Conservation (phyloP, 2,113 vertebrate species). For the Bungarus multicinctus region DNA sequence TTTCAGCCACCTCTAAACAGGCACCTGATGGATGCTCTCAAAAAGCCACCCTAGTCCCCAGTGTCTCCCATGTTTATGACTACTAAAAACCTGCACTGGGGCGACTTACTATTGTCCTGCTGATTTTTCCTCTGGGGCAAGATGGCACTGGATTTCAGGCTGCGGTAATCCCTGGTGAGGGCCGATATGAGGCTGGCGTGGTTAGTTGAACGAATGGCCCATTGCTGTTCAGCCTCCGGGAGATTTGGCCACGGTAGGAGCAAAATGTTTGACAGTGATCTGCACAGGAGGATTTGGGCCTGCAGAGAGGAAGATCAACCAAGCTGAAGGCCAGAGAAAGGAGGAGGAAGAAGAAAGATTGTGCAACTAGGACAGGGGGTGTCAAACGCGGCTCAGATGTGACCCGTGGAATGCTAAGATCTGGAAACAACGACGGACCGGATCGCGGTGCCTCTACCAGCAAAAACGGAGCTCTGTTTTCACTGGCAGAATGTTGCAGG, state of each 20-base stretch:
- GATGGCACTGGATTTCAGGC: conserved; percentile 76
- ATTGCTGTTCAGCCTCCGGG: conserved; percentile 92
- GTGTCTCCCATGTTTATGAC: rapidly evolving
- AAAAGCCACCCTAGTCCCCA: rapidly evolving
- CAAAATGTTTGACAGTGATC: conserved; percentile 90
- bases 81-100: background rate
- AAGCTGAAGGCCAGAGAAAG: background rate
- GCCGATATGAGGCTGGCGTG: conserved; percentile 85
- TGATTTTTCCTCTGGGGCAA: conserved; percentile 78
- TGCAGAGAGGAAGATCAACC: conserved; percentile 31
- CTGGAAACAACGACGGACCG: too few species aligned
- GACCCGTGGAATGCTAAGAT: too few species aligned
- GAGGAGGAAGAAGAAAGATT: background rate
- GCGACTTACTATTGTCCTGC: conserved; percentile 79
- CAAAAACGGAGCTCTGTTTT: too few species aligned
- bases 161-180: conserved; percentile 87
- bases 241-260: conserved; percentile 93
- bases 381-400: too few species aligned
- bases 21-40: background rate
- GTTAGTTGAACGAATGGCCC: conserved; percentile 89
- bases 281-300: conserved; percentile 92
- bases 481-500: too few species aligned
- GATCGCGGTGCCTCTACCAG: too few species aligned
- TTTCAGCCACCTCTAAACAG: too few species aligned
- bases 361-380: background rate